phyloP scores from a whole-genome alignment of 2,888 invertebrate genomes.

The Andrena minutula region DNA sequence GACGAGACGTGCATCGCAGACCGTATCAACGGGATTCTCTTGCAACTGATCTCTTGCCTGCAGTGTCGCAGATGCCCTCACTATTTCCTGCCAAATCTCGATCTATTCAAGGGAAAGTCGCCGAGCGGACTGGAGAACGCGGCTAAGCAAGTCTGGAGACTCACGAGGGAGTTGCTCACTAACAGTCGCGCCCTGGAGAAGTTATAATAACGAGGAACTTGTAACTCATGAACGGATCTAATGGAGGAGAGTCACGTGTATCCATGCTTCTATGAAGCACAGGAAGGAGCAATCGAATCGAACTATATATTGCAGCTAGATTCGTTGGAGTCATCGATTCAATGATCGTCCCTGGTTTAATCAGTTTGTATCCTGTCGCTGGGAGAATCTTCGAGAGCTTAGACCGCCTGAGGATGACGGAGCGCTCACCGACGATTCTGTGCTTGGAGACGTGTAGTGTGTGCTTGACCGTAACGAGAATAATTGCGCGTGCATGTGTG shows the following conservation, averaged over 20 bases:
- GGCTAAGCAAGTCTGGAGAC: slow-evolving; percentile 96
- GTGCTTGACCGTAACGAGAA: slow-evolving; percentile 44
- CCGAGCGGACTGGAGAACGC: slow-evolving; percentile 96
- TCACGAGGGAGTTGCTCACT: slow-evolving; percentile 95
- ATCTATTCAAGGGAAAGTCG: slow-evolving; percentile 96
- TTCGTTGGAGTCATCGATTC: background rate
- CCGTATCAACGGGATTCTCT: slow-evolving; percentile 95
- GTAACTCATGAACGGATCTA: background rate
- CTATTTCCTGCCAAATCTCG: slow-evolving; percentile 96
- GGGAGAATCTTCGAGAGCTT: slow-evolving; percentile 1
- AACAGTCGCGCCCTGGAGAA: slow-evolving; percentile 96
- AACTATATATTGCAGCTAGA: background rate
- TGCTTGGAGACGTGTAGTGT: slow-evolving; percentile 54
- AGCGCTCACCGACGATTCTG: slow-evolving; percentile 1
- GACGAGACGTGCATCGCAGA: slow-evolving; percentile 96
- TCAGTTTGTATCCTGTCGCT: background rate
- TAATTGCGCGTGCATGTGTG: slow-evolving; percentile 57
- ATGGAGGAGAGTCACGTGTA: background rate
- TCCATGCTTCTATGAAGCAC: slow-evolving; percentile 1
- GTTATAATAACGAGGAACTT: slow-evolving; percentile 87
- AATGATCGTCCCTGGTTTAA: background rate
- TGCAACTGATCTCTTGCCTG: slow-evolving; percentile 98
- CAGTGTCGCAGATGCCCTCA: slow-evolving; percentile 98
- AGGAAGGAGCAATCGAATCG: background rate
- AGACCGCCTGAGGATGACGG: background rate